Evolutionary conservation across 2,888 invertebrate genomes (phyloP), one percentile per base, ranked within the genome.

Genomic region (Scelioninae gen. 1): DNA sequence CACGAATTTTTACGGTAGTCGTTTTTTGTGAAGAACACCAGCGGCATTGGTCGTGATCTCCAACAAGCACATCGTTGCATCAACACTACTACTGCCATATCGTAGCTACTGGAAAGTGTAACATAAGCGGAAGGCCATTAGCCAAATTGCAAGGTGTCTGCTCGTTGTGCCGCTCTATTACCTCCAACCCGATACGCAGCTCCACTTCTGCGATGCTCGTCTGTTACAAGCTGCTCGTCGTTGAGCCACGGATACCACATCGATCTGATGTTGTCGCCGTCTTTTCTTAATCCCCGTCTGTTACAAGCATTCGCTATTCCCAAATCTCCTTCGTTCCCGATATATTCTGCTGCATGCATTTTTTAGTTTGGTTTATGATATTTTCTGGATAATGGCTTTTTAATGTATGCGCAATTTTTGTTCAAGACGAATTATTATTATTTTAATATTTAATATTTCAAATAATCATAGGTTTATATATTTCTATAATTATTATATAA

Each of bases 121-220:
- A 82, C 81, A 78, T 77, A 83, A 86, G 88, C 86, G 88, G 88
- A 88, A 90, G 88, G 87, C 90, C 90, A 90, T 90, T 90, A 90
- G 88, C 90, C 88, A 90, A 90, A 90, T 90, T 90, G 90, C 89
- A 86, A 90, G 90, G 88, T 89, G 90, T 89, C 90, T 90, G 88
- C 90, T 89, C 89, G 89, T 89, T 89, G 90, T 88, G 88, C 86
- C 88, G 89, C 87, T 90, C 89, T 90, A 90, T 90, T 90, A 90
- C 89, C 89, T 88, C 86, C 87, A 85, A 87, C 85, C 83, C 62
- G 84, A 82, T 84, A 82, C 82, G 75, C 76, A 62, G 68, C 79
- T 71, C 82, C 72, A 71, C 80, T 77, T 80, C 80, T 65, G 65
- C 77, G 74, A 74, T 69, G 63, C 68, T 83, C 80, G 68, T 80